Evolutionary conservation across 2,797 vertebrate species (phyloP), one percentile per base, ranked within the genome.

Genomic region (Smutsia gigantea): DNA sequence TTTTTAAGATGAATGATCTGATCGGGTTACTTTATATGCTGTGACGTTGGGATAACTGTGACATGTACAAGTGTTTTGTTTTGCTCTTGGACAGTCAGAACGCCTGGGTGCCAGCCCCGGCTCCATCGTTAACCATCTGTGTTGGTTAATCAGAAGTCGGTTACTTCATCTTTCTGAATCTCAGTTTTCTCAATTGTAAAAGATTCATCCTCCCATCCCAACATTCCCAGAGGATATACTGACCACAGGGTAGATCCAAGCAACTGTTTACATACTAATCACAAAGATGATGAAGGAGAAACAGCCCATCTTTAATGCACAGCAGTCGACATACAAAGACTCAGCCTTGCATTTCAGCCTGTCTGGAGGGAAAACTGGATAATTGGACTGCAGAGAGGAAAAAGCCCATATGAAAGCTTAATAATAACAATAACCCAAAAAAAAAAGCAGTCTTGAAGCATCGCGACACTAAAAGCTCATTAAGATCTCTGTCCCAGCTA

Each of bases 401-500:
- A 84, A 85, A 92, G 55, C 78, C 53, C 29, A 2, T 39, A 57
- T 37, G 79, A 93, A 97, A 94, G 66, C 78, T 93, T 96, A 92
- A 87, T 93, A 94, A 94, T 92, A 96, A 97, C 77, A 97, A 96
- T 86, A 95, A 93, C 90, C 13, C n/a, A 25, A 69, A 68, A 81
- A 64, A 64, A 61, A 29, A 59, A 17, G 59, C 64, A 53, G 27
- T 68, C 89, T 61, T 89, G 77, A 92, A 95, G 74, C 86, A 61
- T 86, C 49, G 31, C 4, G 39, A 81, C 87, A 82, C 94, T 90
- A 83, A 95, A 92, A 97, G 94, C 97, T 96, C 92, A 96, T 97
- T 97, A 96, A 94, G 95, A 92, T 95, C 83, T 79, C 87, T 96
- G 90, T 96, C 96, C 91, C 87, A 95, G 95, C 96, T 93, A 57